Conservation (phyloP, 23 tunicate species). For the Ascidia mentula region DNA sequence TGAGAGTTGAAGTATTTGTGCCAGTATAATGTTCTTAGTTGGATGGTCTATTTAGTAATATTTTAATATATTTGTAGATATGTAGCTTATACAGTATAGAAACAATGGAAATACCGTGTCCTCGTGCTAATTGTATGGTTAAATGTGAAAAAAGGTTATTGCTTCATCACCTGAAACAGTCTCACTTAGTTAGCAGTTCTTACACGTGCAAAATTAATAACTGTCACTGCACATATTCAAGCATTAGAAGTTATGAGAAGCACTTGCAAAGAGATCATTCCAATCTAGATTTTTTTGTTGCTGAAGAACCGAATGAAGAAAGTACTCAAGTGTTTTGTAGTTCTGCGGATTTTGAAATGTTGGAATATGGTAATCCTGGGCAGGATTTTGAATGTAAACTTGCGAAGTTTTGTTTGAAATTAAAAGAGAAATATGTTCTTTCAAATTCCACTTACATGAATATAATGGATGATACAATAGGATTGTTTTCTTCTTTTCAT, state of each 20-base stretch:
- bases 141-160: slow-evolving; percentile 16
- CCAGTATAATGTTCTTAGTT: not conserved
- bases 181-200: not conserved
- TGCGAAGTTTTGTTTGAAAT: slow-evolving; percentile 4
- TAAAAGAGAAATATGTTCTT: slow-evolving; percentile 20
- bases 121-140: slow-evolving; percentile 3
- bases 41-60: not conserved
- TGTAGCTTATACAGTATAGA: not conserved
- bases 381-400: not conserved
- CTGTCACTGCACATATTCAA: slow-evolving; percentile 19
- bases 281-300: slow-evolving; percentile 2
- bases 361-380: not conserved
- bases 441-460: slow-evolving; percentile 12
- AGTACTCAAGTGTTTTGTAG: not conserved
- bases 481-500: slow-evolving; percentile 9
- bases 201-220: slow-evolving; percentile 16
- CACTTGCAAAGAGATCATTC: slow-evolving; percentile 18
- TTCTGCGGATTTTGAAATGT: not conserved
- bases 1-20: slow-evolving; percentile 2
- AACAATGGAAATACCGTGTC: slow-evolving; percentile 19
- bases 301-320: slow-evolving; percentile 10
- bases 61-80: slow-evolving; percentile 3
- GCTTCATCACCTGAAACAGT: slow-evolving; percentile 15
- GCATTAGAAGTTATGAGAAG: slow-evolving; percentile 15
- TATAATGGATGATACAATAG: slow-evolving; percentile 17